phyloP scores from a whole-genome alignment of 2,888 invertebrate genomes.

The Onchidella celtica region DNA sequence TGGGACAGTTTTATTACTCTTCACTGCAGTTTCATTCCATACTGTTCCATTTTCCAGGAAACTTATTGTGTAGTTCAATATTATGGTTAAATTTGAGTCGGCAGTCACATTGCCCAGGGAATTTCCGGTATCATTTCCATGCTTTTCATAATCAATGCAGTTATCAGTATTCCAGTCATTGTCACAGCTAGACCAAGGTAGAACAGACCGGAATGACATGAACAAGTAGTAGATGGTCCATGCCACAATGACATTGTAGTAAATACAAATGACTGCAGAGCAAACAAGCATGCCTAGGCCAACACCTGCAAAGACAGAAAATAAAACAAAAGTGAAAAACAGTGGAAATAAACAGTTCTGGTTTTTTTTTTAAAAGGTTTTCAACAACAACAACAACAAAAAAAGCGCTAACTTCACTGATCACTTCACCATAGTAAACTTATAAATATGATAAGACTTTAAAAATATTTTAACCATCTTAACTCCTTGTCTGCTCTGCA shows the following conservation, averaged over 20 bases:
- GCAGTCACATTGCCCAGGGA: not conserved
- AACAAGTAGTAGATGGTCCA: constrained; percentile 80
- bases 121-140: not conserved
- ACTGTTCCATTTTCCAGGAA: not conserved
- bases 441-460: not conserved
- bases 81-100: not conserved
- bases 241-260: constrained; percentile 80
- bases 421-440: not conserved
- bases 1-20: constrained; percentile 51
- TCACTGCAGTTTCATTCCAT: constrained; percentile 29
- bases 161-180: constrained; percentile 78
- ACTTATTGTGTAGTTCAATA: too few species aligned
- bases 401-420: not conserved
- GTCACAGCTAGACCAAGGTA: constrained; percentile 79
- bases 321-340: too few species aligned
- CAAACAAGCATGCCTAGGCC: constrained; percentile 80
- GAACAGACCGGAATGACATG: constrained; percentile 75
- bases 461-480: not conserved
- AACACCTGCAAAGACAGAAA: constrained; percentile 70
- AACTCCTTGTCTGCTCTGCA: too few species aligned
- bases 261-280: constrained; percentile 79
- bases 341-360: too few species aligned
- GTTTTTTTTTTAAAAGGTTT: too few species aligned
- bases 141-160: constrained; percentile 54
- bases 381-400: constrained; percentile 1